phyloP scores from a whole-genome alignment of 2,888 invertebrate species.

The Acanthosoma haemorrhoidale region DNA sequence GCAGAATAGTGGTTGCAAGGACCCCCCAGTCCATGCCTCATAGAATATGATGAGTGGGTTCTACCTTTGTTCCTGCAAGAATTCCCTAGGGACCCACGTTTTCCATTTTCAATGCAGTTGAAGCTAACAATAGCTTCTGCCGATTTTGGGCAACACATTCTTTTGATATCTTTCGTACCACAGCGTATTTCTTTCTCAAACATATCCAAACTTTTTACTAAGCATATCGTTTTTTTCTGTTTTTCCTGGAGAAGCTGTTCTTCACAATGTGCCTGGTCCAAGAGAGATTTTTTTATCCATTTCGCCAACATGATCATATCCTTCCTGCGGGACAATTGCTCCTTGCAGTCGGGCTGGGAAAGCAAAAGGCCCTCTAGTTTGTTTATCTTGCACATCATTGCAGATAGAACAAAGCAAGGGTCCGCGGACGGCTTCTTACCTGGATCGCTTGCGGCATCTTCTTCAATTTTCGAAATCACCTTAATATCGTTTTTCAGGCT shows the following conservation, averaged over 20 bases:
- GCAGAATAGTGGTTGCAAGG: no score
- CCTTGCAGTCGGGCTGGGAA: background rate
- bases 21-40: no score
- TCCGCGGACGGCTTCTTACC: background rate
- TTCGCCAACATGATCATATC: conserved; percentile 5
- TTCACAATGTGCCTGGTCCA: background rate
- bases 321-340: background rate
- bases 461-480: background rate
- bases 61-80: no score
- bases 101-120: background rate
- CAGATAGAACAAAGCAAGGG: conserved; percentile 17
- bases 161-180: background rate
- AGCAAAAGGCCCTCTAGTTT: conserved; percentile 1
- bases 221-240: background rate
- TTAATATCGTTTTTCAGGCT: conserved; percentile 18
- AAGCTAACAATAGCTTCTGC: background rate
- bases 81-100: no score
- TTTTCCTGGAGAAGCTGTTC: conserved; percentile 3
- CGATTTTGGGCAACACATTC: background rate
- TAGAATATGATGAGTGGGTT: no score
- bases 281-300: background rate
- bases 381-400: conserved; percentile 27
- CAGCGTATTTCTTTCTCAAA: conserved; percentile 14
- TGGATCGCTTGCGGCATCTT: background rate
- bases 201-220: conserved; percentile 8